A percentile compares a stretch with the other conserved stretches of the same genome.
These are phyloP conservation scores for Pollenia amentaria DNA, from an alignment of 2,888 invertebrate genomes.

Conservation along the genomic window DNA sequence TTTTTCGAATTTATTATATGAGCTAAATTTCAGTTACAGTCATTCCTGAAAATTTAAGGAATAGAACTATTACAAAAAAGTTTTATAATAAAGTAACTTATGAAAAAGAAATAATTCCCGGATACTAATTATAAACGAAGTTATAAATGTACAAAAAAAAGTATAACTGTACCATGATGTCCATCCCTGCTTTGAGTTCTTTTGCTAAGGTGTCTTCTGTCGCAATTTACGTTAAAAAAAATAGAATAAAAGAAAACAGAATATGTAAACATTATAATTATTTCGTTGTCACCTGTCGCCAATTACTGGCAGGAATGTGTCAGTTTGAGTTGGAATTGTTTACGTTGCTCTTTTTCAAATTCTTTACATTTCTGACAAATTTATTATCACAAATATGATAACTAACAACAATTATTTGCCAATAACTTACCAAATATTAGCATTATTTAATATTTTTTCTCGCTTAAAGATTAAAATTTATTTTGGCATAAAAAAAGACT, in stretches of 20 bases:
- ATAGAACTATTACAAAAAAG: too few species aligned
- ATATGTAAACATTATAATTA: conserved; percentile 35
- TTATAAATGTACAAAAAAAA: too few species aligned
- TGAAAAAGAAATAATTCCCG: too few species aligned
- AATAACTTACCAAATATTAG: conserved; percentile 46
- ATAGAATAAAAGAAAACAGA: not conserved
- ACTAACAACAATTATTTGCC: conserved; percentile 40
- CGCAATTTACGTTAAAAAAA: conserved; percentile 12
- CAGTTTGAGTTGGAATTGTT: conserved; percentile 39
- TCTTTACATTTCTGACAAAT: conserved; percentile 48
- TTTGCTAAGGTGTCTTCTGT: too few species aligned
- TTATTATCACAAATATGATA: conserved; percentile 40
- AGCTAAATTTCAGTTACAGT: too few species aligned
- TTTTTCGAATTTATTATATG: too few species aligned
- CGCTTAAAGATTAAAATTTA: not conserved
- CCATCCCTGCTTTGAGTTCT: conserved; percentile 10
- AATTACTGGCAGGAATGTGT: not conserved
- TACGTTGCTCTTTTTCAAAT: conserved; percentile 6
- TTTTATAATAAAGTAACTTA: too few species aligned
- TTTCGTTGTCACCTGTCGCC: conserved; percentile 43
- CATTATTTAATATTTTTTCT: conserved; percentile 1
- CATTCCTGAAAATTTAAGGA: too few species aligned
- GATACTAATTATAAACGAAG: too few species aligned
- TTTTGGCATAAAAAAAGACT: not conserved
- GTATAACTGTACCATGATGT: too few species aligned